These are phyloP conservation scores for Sebastiscus tertius DNA, from an alignment of 2,797 vertebrate genomes.

Conservation along the genomic window DNA sequence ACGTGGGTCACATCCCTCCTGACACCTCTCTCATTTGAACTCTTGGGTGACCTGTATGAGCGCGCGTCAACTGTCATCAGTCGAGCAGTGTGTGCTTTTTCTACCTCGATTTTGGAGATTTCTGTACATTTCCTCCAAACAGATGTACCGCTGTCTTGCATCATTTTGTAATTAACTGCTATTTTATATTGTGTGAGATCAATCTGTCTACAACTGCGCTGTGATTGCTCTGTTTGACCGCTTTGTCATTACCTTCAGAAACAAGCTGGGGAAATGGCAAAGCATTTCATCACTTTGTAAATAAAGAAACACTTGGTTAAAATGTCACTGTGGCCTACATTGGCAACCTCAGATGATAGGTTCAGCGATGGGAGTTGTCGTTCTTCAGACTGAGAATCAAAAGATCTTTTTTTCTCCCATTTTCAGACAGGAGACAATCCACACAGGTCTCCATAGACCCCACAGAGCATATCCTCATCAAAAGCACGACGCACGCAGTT, in stretches of 20 bases:
- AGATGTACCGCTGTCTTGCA: constrained; percentile 45
- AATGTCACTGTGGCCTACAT: constrained; percentile 33
- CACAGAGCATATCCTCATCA: constrained; percentile 7
- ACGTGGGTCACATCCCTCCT: constrained; percentile 15
- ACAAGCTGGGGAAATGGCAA: constrained; percentile 32
- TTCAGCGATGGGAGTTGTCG: not conserved
- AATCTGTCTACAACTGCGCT: constrained; percentile 44
- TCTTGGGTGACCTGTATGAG: constrained; percentile 35
- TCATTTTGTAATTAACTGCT: constrained; percentile 61
- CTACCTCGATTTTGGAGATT: constrained; percentile 79
- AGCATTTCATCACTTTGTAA: constrained; percentile 70
- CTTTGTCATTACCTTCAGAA: constrained; percentile 49
- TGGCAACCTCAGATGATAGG: not conserved
- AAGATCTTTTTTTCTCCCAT: not conserved
- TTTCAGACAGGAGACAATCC: constrained; percentile 11
- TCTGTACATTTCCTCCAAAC: constrained; percentile 58
- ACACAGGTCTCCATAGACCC: not conserved
- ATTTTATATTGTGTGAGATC: constrained; percentile 67
- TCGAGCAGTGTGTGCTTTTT: constrained; percentile 72
- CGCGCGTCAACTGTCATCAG: constrained; percentile 53
- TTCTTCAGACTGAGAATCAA: not conserved
- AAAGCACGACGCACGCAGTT: constrained; percentile 5
- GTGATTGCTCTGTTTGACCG: constrained; percentile 40
- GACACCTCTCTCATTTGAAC: constrained; percentile 19
- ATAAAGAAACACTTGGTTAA: constrained; percentile 73